Percentiles rank a stretch among this genome's conserved stretches.
These are phyloP conservation scores for Synergus itoensis DNA, from an alignment of 2,888 invertebrate species.

Conservation along the genomic window DNA sequence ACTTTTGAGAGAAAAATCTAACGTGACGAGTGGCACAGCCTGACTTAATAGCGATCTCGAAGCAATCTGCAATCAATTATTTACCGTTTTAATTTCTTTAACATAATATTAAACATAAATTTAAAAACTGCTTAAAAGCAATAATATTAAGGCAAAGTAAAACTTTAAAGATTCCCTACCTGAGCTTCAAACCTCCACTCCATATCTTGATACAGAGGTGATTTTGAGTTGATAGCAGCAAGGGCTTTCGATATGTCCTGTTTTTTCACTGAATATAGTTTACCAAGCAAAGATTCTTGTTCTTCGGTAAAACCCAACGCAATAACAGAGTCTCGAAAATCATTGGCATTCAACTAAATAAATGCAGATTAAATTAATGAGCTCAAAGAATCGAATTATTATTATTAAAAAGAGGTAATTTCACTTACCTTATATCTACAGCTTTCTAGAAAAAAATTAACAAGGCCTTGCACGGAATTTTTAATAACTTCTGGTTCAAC, in stretches of 20 bases:
- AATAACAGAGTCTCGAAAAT: constrained; percentile 78
- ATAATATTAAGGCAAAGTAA: background rate
- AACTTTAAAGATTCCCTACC: constrained; percentile 65
- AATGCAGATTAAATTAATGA: background rate
- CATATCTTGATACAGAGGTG: constrained; percentile 80
- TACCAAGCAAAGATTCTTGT: constrained; percentile 81
- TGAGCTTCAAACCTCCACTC: constrained; percentile 85
- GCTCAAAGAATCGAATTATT: background rate
- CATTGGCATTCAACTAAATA: constrained; percentile 77
- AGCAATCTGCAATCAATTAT: constrained; percentile 77
- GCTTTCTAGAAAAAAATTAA: constrained; percentile 86
- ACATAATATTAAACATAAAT: background rate
- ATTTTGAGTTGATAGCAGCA: constrained; percentile 76
- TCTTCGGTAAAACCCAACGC: constrained; percentile 82
- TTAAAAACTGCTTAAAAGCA: too few relatives aligned
- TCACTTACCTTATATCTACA: constrained; percentile 84
- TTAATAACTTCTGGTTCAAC: constrained; percentile 80
- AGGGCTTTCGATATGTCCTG: constrained; percentile 80
- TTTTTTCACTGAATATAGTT: constrained; percentile 81
- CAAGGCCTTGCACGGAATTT: constrained; percentile 85
- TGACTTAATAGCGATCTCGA: constrained; percentile 82
- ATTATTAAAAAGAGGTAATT: background rate
- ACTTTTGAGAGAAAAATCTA: constrained; percentile 80
- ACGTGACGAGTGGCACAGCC: constrained; percentile 81
- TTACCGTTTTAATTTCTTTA: background rate